Percentiles rank a stretch among this genome's conserved stretches.
phyloP scores from a whole-genome alignment of 2,797 vertebrate genomes.

The Dipus sagitta region DNA sequence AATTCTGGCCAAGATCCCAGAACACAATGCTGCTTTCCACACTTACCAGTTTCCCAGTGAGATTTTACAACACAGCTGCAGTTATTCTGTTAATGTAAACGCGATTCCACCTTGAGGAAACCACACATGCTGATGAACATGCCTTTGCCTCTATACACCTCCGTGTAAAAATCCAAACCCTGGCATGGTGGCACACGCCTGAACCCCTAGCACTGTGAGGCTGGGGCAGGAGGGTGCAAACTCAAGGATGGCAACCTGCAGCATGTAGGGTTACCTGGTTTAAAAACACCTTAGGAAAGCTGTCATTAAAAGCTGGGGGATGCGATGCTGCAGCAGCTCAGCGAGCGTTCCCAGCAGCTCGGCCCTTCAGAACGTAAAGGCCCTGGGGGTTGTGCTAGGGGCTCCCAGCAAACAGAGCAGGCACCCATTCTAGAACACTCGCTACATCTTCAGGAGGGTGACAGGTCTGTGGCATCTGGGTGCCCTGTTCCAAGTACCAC shows the following conservation, averaged over 20 bases:
- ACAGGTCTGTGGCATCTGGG: not conserved
- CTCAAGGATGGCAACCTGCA: not conserved
- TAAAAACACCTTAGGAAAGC: not conserved
- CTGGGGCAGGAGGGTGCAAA: not conserved
- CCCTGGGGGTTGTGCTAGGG: constrained; percentile 15
- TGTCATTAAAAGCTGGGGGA: not conserved
- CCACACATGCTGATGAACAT: constrained; percentile 13
- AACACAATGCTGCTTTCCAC: constrained; percentile 19
- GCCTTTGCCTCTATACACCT: not conserved
- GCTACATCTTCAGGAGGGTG: not conserved
- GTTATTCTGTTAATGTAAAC: not conserved
- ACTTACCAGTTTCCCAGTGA: constrained; percentile 10
- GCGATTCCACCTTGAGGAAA: constrained; percentile 1
- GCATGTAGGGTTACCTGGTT: not conserved
- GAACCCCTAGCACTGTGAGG: not conserved
- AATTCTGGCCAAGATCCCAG: not conserved
- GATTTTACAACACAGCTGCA: constrained; percentile 31
- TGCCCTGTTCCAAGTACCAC: not conserved
- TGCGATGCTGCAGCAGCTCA: too few relatives aligned
- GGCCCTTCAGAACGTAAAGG: not conserved
- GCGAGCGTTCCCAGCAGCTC: not conserved
- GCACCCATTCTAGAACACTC: constrained; percentile 7
- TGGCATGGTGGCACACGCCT: not conserved
- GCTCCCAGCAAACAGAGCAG: not conserved
- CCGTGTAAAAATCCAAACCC: constrained; percentile 19